These are phyloP conservation scores for Hippoglossus stenolepis DNA, from an alignment of 2,113 vertebrate species.

Conservation along the genomic window DNA sequence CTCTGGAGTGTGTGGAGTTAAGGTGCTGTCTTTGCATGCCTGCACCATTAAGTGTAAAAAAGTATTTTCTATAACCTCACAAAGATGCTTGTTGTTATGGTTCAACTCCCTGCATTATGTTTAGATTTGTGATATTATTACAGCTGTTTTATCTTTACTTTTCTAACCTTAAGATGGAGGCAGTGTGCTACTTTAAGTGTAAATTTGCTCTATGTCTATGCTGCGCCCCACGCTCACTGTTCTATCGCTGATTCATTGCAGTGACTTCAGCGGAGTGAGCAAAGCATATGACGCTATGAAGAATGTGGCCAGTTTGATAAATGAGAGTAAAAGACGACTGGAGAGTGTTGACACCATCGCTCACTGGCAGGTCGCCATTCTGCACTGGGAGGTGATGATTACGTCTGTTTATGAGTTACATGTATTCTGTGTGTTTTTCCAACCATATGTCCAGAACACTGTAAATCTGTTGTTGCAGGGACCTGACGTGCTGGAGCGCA, in stretches of 20 bases:
- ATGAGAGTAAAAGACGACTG: constrained; percentile 93
- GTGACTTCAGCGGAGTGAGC: constrained; percentile 90
- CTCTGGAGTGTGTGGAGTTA: too few relatives aligned
- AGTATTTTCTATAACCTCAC: too few relatives aligned
- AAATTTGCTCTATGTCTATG: background rate
- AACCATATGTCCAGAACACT: background rate
- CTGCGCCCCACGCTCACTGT: constrained; percentile 1
- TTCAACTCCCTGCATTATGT: background rate
- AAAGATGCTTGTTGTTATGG: background rate
- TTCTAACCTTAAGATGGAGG: background rate
- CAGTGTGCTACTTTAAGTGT: background rate
- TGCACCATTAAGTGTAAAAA: background rate
- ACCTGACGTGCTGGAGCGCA: constrained; percentile 89
- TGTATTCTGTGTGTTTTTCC: background rate
- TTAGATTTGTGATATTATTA: background rate
- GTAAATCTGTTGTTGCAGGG: constrained; percentile 81
- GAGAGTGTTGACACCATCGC: constrained; percentile 98
- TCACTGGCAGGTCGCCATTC: constrained; percentile 95
- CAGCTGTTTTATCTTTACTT: background rate
- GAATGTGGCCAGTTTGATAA: constrained; percentile 96
- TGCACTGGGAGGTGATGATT: constrained; percentile 93
- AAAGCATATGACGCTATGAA: constrained; percentile 95
- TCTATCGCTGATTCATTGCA: constrained; percentile 66
- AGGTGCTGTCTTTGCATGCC: background rate
- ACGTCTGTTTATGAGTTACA: background rate